Base-by-base conservation (phyloP, 1,140 invertebrate species). In the Lanistes nyassanus region DNA sequence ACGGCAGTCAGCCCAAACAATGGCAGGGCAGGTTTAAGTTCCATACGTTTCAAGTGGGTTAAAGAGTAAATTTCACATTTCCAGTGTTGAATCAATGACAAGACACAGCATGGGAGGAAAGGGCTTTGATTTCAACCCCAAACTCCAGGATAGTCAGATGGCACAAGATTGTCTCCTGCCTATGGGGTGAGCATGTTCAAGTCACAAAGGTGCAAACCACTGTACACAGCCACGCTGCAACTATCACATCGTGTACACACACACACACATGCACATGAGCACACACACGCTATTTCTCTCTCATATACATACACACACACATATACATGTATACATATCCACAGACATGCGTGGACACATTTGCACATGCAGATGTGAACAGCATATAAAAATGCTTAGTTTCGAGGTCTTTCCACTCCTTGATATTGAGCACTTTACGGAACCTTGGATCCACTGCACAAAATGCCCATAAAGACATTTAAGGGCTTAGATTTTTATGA, bases 11-110 rank as follows among this genome's bases (percentile, higher is more conserved):
- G n/a, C n/a, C n/a, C n/a, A n/a, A n/a, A n/a, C n/a, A n/a, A n/a
- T n/a, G n/a, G n/a, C n/a, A n/a, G n/a, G n/a, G n/a, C n/a, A n/a
- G n/a, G n/a, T n/a, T n/a, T n/a, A n/a, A n/a, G n/a, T n/a, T n/a
- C n/a, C n/a, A n/a, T n/a, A n/a, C n/a, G n/a, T n/a, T n/a, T n/a
- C n/a, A n/a, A n/a, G n/a, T n/a, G n/a, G n/a, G n/a, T n/a, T n/a
- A n/a, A n/a, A n/a, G n/a, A n/a, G n/a, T n/a, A n/a, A n/a, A n/a
- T n/a, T n/a, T 47, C 2, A 55, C 67, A 23, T 64, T 73, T 72
- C 5, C 76, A 87, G 86, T 6, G 81, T 86, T 36, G 86, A 87
- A 55, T 82, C 80, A 51, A 85, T 87, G 85, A 76, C 79, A 0
- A 80, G 71, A 47, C 51, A 76, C 64, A 2, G 39, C 37, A 73